Evolutionary conservation across 2,888 invertebrate genomes (phyloP).

Genomic region (Diarsia mendica): DNA sequence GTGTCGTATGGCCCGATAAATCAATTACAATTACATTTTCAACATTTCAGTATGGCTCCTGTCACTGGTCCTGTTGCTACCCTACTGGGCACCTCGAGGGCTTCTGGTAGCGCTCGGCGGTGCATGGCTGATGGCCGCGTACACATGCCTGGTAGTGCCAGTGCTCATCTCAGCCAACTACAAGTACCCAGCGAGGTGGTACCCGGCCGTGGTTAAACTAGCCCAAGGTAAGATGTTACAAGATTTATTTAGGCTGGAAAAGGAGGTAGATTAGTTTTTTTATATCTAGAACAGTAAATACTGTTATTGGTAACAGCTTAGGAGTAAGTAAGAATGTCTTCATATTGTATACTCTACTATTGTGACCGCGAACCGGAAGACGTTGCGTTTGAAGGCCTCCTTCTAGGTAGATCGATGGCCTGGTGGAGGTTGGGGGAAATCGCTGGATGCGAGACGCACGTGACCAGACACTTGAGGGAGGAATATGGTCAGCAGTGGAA

Average conservation of each 20-base stretch:
- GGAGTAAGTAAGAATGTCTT: background rate
- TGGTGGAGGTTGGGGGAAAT: no score
- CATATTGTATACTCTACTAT: background rate
- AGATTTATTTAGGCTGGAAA: background rate
- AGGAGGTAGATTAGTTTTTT: background rate
- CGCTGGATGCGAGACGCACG: no score
- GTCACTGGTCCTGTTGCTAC: constrained; percentile 92
- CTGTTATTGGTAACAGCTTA: background rate
- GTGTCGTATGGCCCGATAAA: no score
- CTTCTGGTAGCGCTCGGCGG: constrained; percentile 91
- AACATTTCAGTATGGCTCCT: constrained; percentile 91
- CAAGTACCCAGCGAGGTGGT: constrained; percentile 92
- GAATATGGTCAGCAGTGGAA: no score
- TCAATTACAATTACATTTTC: background rate
- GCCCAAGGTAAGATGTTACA: constrained; percentile 88
- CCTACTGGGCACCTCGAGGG: constrained; percentile 91
- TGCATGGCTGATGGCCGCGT: constrained; percentile 91
- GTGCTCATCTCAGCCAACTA: constrained; percentile 93
- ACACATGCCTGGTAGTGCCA: constrained; percentile 92
- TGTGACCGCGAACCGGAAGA: no score
- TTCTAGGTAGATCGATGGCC: no score
- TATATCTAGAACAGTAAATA: background rate
- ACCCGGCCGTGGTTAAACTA: constrained; percentile 89
- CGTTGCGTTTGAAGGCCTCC: no score
- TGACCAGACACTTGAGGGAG: no score